phyloP scores from a whole-genome alignment of 2,888 invertebrate genomes.

The Venusia cambrica region DNA sequence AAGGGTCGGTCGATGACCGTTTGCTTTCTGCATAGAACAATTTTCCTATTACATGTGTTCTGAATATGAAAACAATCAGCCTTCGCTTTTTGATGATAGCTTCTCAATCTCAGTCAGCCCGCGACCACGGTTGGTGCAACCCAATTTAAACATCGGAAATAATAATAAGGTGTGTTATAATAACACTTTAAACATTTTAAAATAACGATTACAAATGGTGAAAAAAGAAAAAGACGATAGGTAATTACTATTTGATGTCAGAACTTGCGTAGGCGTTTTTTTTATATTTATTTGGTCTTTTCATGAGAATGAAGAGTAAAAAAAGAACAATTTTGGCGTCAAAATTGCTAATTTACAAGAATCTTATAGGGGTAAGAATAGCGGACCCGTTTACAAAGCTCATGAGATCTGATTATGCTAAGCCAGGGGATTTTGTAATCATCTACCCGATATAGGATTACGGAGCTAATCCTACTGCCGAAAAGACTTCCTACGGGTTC shows the following conservation, averaged over 20 bases:
- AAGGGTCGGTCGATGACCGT: conserved; percentile 20
- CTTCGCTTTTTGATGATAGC: too few relatives aligned
- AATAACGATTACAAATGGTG: too few relatives aligned
- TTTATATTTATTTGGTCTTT: too few relatives aligned
- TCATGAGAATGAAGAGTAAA: not conserved
- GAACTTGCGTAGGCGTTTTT: too few relatives aligned
- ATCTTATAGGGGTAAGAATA: conserved; percentile 16
- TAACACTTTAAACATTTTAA: too few relatives aligned
- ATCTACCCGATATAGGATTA: conserved; percentile 61
- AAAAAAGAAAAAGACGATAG: too few relatives aligned
- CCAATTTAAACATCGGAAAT: too few relatives aligned
- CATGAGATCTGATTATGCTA: conserved; percentile 46
- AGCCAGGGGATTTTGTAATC: conserved; percentile 52
- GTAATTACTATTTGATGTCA: too few relatives aligned
- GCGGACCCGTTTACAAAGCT: conserved; percentile 36
- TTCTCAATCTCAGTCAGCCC: too few relatives aligned
- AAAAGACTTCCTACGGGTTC: conserved; percentile 49
- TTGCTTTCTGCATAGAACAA: conserved; percentile 4
- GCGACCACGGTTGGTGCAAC: too few relatives aligned
- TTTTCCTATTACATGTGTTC: conserved; percentile 9
- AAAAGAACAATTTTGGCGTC: not conserved
- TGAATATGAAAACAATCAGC: conserved; percentile 7
- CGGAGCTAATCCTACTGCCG: conserved; percentile 42
- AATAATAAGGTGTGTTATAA: too few relatives aligned
- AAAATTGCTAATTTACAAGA: conserved; percentile 12